Evolutionary conservation across 2,888 invertebrate genomes (phyloP), one percentile per base, ranked within the genome.

Genomic region (Seladonia tumulorum): DNA sequence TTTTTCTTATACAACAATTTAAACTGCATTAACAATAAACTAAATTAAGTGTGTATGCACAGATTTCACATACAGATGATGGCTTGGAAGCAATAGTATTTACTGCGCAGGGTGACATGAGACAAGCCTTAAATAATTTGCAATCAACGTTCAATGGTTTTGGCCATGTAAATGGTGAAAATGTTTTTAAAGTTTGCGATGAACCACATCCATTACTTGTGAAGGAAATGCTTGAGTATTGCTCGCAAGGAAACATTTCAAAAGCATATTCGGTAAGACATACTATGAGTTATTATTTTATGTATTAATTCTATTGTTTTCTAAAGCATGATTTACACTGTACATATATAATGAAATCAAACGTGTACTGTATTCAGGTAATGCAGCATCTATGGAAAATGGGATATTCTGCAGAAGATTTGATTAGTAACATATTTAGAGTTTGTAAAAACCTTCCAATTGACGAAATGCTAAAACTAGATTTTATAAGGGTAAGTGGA

Each of bases 161-260:
- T 95, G 97, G 97, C 1, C 97, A 97, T 92, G 97, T 99, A n/a
- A 98, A 97, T 89, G 97, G 98, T 76, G 97, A 98, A 90, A 98
- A 99, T 96, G 99, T 99, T 35, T 99, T 99, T 95, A 99, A 99
- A 96, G 99, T 99, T 16, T 99, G 99, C 95, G 99, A 99, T 95
- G 99, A 99, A 95, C 99, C 99, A 0, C 99, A 99, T 96, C 99
- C 99, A 0, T 96, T 99, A 94, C 95, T 99, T 3, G 97, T 99
- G 75, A 97, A 98, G 95, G 97, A 97, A 92, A 99, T 99, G 99
- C 95, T 99, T 74, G 97, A 97, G 88, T 96, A 97, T 91, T 99
- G 99, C 95, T 95, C 96, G 0, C 95, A 97, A 79, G 97, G 97
- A 68, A 97, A 99, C 92, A 97, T 99, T 84, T 97, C 98, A 85